These are phyloP conservation scores for Aeoliscus strigatus DNA, from an alignment of 2,797 vertebrate species.

Conservation along the genomic window DNA sequence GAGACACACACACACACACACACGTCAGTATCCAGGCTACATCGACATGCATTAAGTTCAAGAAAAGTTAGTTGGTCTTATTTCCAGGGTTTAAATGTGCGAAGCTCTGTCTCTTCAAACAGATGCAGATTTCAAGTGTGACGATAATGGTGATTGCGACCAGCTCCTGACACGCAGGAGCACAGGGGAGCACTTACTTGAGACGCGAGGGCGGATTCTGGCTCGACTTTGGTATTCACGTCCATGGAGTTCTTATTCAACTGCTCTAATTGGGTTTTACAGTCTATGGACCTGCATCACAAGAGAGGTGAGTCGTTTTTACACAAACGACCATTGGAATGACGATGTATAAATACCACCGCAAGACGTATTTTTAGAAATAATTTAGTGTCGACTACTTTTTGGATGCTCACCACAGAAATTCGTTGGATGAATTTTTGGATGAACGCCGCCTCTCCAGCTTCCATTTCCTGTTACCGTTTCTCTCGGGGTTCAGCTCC, in stretches of 20 bases:
- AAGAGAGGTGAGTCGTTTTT: constrained; percentile 5
- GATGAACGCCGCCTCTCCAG: constrained; percentile 85
- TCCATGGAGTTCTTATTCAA: constrained; percentile 80
- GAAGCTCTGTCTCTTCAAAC: constrained; percentile 11
- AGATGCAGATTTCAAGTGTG: constrained; percentile 26
- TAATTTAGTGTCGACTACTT: no score
- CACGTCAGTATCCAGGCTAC: constrained; percentile 10
- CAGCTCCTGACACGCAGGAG: constrained; percentile 11
- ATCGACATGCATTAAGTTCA: constrained; percentile 18
- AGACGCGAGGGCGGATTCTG: constrained; percentile 80
- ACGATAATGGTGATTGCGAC: constrained; percentile 26
- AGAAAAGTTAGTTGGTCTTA: no score
- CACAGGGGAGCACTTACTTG: constrained; percentile 86
- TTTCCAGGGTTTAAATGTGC: constrained; percentile 5
- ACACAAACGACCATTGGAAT: no score
- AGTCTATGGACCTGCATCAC: constrained; percentile 85
- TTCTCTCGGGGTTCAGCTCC: constrained; percentile 84
- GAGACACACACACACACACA: no score
- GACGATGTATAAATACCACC: no score
- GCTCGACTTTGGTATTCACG: constrained; percentile 78
- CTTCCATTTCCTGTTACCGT: constrained; percentile 82
- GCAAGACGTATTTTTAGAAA: no score
- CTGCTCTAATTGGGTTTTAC: constrained; percentile 81
- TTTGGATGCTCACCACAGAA: constrained; percentile 79
- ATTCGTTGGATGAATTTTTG: constrained; percentile 88